Conservation (phyloP, 2,113 vertebrate genomes). For the Microcebus jonahi region DNA sequence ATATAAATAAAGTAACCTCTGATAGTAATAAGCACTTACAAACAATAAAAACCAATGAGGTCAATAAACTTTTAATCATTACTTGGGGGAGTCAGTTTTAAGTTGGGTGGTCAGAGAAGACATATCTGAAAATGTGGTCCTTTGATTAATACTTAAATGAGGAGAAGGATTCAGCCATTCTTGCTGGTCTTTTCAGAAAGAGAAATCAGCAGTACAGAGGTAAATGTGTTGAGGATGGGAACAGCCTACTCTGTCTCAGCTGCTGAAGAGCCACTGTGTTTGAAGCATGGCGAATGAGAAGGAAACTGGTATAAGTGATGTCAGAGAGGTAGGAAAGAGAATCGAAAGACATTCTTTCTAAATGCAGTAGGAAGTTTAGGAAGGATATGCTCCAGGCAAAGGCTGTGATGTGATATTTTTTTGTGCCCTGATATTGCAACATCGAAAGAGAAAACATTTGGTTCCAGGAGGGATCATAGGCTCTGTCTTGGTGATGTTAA, state of each 20-base stretch:
- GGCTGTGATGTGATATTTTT: background rate
- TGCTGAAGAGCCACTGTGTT: background rate
- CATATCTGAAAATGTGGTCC: background rate
- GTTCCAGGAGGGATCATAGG: background rate
- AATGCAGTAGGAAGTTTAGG: background rate
- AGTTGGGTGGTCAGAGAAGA: background rate
- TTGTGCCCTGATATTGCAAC: background rate
- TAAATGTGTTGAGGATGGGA: background rate
- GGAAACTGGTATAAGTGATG: background rate
- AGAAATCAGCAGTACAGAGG: background rate
- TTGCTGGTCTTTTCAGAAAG: background rate
- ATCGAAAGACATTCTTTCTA: background rate
- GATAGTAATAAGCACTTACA: background rate
- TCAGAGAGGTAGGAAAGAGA: background rate
- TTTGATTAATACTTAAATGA: background rate
- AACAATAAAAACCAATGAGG: background rate
- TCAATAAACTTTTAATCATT: background rate
- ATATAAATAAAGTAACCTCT: background rate
- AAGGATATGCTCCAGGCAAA: background rate
- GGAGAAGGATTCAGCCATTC: background rate
- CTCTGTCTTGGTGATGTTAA: background rate
- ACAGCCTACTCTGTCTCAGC: background rate
- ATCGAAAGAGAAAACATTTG: background rate
- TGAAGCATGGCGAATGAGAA: background rate
- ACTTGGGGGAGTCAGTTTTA: background rate